Evolutionary conservation across 1,140 invertebrate species (phyloP).

Genomic region (Brachionus koreanus): DNA sequence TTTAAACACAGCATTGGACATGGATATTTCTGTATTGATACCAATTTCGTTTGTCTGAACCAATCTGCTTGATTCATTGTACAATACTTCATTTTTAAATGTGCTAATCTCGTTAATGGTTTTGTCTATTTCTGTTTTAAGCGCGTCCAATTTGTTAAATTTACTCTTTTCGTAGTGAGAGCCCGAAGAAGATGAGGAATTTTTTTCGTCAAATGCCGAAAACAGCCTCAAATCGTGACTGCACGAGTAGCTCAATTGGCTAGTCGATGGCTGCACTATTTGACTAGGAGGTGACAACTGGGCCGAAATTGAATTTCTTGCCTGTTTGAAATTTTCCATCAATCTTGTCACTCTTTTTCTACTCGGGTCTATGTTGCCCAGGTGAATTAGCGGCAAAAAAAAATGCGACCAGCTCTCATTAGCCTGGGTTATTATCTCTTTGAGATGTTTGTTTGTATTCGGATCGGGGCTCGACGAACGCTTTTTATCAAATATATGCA

Average conservation of each 20-base stretch:
- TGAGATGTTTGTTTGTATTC: not conserved
- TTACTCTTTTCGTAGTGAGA: not conserved
- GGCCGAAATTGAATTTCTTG: not conserved
- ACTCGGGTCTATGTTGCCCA: not conserved
- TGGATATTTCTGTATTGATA: constrained; percentile 10
- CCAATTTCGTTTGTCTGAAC: not conserved
- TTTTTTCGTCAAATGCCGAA: not conserved
- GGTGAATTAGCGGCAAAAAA: constrained; percentile 18
- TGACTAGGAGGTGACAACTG: no score
- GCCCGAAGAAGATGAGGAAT: constrained; percentile 7
- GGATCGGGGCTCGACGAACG: not conserved
- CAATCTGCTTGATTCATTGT: not conserved
- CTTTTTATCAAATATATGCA: not conserved
- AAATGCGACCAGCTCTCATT: constrained; percentile 6
- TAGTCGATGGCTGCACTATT: not conserved
- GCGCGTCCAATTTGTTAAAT: not conserved
- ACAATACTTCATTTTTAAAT: constrained; percentile 13
- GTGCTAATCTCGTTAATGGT: constrained; percentile 16
- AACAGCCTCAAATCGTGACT: not conserved
- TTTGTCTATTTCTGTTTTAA: constrained; percentile 21
- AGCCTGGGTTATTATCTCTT: not conserved
- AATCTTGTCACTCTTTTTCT: not conserved
- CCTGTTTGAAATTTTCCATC: constrained; percentile 4
- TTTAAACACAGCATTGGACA: constrained; percentile 29
- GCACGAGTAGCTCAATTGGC: not conserved